Conservation (phyloP, 2,888 invertebrate genomes). For the Drosophila imparisetae region DNA sequence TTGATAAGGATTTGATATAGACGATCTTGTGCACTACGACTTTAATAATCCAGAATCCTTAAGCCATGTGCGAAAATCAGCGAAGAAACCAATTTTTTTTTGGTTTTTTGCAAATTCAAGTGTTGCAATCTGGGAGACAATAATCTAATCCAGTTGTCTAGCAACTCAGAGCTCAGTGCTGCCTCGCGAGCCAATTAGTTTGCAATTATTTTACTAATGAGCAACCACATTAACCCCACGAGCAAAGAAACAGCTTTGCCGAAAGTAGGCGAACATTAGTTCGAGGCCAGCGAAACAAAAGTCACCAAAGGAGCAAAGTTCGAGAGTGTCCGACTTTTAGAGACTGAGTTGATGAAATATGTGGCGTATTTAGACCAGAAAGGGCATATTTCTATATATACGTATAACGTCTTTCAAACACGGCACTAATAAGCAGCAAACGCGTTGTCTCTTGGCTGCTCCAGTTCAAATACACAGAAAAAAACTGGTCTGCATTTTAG, state of each 20-base stretch:
- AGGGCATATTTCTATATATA: slow-evolving; percentile 40
- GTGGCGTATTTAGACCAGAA: slow-evolving; percentile 14
- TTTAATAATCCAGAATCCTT: neutral
- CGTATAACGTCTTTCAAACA: slow-evolving; percentile 18
- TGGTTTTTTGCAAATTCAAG: slow-evolving; percentile 4
- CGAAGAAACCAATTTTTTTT: neutral
- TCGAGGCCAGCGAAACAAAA: slow-evolving; percentile 22
- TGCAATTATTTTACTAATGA: slow-evolving; percentile 75
- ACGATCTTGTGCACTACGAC: neutral
- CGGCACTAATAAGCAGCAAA: slow-evolving; percentile 55
- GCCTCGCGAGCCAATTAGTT: slow-evolving; percentile 67
- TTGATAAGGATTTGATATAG: neutral
- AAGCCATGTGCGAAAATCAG: neutral
- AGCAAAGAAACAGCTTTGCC: slow-evolving; percentile 5
- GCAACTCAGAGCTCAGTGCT: slow-evolving; percentile 19
- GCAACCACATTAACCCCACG: slow-evolving; percentile 59
- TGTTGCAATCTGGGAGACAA: slow-evolving; percentile 30
- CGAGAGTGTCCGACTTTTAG: slow-evolving; percentile 16
- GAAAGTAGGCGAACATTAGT: slow-evolving; percentile 40
- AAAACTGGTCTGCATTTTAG: neutral
- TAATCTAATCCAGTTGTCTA: slow-evolving; percentile 36
- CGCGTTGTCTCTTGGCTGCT: slow-evolving; percentile 12
- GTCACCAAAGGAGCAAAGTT: slow-evolving; percentile 18
- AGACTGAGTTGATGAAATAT: slow-evolving; percentile 53
- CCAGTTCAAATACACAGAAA: slow-evolving; percentile 1